These are phyloP conservation scores for Dichetophora obliterata DNA, from an alignment of 2,888 invertebrate species.

Conservation along the genomic window DNA sequence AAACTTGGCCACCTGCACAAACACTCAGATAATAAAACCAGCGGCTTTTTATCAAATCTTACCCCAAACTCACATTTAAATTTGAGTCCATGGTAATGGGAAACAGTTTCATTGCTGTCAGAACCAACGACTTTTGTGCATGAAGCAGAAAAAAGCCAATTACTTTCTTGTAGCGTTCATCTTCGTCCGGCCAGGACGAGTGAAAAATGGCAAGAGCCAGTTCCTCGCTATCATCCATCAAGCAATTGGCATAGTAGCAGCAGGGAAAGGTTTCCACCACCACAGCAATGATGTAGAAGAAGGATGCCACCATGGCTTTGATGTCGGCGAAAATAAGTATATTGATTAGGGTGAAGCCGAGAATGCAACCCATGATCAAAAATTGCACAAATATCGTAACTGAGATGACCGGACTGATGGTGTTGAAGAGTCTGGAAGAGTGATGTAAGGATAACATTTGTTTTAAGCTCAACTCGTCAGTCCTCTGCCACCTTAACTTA, in stretches of 20 bases:
- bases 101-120: constrained; percentile 58
- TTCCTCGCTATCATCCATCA: constrained; percentile 54
- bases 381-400: constrained; percentile 60
- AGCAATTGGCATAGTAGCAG: constrained; percentile 57
- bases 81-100: constrained; percentile 58
- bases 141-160: constrained; percentile 54
- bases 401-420: constrained; percentile 55
- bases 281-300: constrained; percentile 51
- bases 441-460: not conserved
- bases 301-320: constrained; percentile 51
- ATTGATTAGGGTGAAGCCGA: constrained; percentile 56
- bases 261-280: constrained; percentile 57
- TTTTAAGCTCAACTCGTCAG: not conserved
- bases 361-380: constrained; percentile 54
- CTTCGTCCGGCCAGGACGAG: constrained; percentile 57
- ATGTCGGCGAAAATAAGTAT: constrained; percentile 53
- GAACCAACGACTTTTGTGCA: constrained; percentile 55
- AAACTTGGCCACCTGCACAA: constrained; percentile 58
- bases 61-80: constrained; percentile 52
- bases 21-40: constrained; percentile 5
- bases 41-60: not conserved
- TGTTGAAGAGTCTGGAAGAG: constrained; percentile 51
- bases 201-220: constrained; percentile 56
- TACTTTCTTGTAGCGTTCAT: constrained; percentile 52
- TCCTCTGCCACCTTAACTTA: constrained; percentile 36